A percentile compares a stretch with the other conserved stretches of the same genome.
Conservation (phyloP, 2,888 invertebrate species). For the Zeuzera pyrina region DNA sequence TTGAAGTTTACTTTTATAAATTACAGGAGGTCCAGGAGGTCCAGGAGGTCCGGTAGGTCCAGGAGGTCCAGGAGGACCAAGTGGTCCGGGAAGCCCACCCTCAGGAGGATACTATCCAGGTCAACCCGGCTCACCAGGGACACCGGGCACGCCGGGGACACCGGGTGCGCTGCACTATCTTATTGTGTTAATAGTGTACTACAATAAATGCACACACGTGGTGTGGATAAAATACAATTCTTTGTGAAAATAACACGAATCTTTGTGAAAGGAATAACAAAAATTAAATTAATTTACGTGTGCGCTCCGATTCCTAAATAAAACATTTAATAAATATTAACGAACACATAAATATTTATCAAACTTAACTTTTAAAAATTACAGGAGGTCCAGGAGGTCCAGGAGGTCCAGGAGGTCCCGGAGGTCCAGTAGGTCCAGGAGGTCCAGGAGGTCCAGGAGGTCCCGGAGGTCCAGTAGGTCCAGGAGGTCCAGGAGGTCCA, state of each 20-base stretch:
- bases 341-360: not conserved
- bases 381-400: slow-evolving; percentile 28
- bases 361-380: not conserved
- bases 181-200: too few species aligned
- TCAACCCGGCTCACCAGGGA: slow-evolving; percentile 14
- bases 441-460: slow-evolving; percentile 19
- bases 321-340: not conserved
- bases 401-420: slow-evolving; percentile 19
- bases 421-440: slow-evolving; percentile 10
- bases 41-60: slow-evolving; percentile 6
- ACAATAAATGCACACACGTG: too few species aligned
- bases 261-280: too few species aligned
- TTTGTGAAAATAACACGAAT: too few species aligned
- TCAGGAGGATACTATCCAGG: slow-evolving; percentile 14
- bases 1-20: not conserved
- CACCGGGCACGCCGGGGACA: slow-evolving; percentile 5
- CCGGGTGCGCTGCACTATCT: slow-evolving; percentile 19
- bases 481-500: not conserved
- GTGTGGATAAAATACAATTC: too few species aligned
- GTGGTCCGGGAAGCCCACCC: slow-evolving; percentile 15
- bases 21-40: slow-evolving; percentile 1
- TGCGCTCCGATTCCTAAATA: too few species aligned
- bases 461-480: slow-evolving; percentile 9
- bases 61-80: slow-evolving; percentile 28
- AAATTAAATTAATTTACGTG: too few species aligned